Percentiles rank a stretch among this genome's conserved stretches.
These are phyloP conservation scores for Nyctalus aviator DNA, from an alignment of 2,797 vertebrate genomes.

Conservation along the genomic window DNA sequence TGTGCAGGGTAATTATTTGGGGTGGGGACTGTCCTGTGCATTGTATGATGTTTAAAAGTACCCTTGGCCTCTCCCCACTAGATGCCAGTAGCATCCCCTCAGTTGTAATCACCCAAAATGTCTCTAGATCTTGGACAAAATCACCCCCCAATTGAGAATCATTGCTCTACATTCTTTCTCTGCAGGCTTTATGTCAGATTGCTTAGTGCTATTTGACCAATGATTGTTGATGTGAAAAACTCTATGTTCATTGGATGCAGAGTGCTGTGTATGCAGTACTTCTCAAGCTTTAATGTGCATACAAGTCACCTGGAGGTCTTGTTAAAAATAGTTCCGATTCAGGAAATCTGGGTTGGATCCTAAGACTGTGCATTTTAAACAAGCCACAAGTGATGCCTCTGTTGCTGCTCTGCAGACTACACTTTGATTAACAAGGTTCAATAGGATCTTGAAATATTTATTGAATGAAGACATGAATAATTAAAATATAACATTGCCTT, in stretches of 20 bases:
- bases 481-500: constrained; percentile 46
- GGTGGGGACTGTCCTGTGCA: background rate
- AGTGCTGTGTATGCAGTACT: background rate
- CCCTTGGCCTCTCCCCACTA: background rate
- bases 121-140: background rate
- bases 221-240: background rate
- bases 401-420: background rate
- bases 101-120: background rate
- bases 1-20: background rate
- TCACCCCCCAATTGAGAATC: background rate
- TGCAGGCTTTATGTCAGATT: background rate
- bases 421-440: constrained; percentile 67
- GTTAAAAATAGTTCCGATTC: constrained; percentile 67
- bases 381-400: constrained; percentile 34
- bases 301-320: constrained; percentile 58
- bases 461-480: constrained; percentile 69
- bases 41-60: background rate
- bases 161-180: background rate
- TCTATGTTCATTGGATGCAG: background rate
- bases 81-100: background rate
- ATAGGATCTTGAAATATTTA: constrained; percentile 63
- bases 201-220: background rate
- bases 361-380: constrained; percentile 49
- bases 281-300: background rate
- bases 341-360: constrained; percentile 43